Base-by-base conservation (phyloP, 2,888 invertebrate species). In the Malacosoma neustria region DNA sequence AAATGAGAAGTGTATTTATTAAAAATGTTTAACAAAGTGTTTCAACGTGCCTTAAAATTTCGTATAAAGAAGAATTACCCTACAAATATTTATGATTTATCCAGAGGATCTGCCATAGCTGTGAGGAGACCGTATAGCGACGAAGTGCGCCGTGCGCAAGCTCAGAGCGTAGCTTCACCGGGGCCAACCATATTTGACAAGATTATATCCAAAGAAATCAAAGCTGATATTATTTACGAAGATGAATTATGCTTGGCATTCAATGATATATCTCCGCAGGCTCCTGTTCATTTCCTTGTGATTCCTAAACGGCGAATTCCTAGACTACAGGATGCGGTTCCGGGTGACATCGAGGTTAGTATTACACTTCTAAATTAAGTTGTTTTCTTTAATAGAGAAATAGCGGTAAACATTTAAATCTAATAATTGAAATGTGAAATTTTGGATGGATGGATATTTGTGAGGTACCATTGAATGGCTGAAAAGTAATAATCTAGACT, bases 251-350 rank as follows among this genome's bases (percentile, higher is more conserved):
- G 93, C 62, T 68, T 96, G 34, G 95, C 94, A 1, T 94, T 96
- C 70, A 91, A 92, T 53, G 95, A 96, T 70, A 75, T 93, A 3
- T 77, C 87, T 30, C 93, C 95, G 0, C 94, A 94, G 65, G 95
- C 95, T 0, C 95, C 95, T 0, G 89, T 90, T 0, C 96, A 96
- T 72, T 94, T 95, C 61, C 81, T 96, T 4, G 93, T 96, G 3
- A 93, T 96, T 46, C 95, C 95, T 0, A 93, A 93, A 65, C 88
- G 89, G 48, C 80, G 89, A 34, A 92, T 96, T 44, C 72, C 90
- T 0, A 87, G 88, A 59, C 62, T 95, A 30, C 88, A 89, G 45
- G 89, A 90, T 14, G 80, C 82, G 1, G 87, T 88, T 29, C 66
- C 61, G 0, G 89, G 87, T 51, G 92, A 93, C 65, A 81, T 88